Percentiles rank a stretch among this genome's conserved stretches.
These are phyloP conservation scores for Mesaphorura yosii DNA, from an alignment of 1,140 invertebrate genomes.

Conservation along the genomic window DNA sequence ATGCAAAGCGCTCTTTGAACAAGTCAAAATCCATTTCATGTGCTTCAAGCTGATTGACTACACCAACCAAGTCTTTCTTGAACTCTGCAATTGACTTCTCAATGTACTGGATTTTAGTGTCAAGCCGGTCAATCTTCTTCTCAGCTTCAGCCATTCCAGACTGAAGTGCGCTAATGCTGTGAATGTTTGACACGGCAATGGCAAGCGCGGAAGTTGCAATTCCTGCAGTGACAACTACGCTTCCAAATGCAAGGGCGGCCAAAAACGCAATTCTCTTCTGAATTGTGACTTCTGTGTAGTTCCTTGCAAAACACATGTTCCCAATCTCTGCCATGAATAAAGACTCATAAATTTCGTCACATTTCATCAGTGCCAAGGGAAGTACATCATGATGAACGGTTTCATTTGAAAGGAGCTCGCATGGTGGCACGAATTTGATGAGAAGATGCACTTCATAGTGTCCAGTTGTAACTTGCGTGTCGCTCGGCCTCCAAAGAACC, in stretches of 20 bases:
- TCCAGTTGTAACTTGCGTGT: slow-evolving; percentile 10
- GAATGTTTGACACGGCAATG: background rate
- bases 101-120: background rate
- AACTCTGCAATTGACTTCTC: background rate
- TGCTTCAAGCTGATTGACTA: background rate
- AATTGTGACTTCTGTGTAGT: too few relatives aligned
- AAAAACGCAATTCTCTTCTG: background rate
- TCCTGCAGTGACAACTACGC: background rate
- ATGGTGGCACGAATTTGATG: slow-evolving; percentile 9
- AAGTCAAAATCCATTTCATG: background rate
- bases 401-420: background rate
- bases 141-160: background rate
- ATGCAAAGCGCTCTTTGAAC: background rate
- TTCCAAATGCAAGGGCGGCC: background rate
- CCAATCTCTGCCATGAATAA: slow-evolving; percentile 9
- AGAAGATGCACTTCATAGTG: slow-evolving; percentile 4
- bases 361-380: background rate
- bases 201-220: background rate
- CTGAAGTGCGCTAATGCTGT: background rate
- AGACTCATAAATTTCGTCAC: slow-evolving; percentile 12
- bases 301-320: slow-evolving; percentile 10
- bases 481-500: slow-evolving; percentile 9
- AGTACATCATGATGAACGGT: slow-evolving; percentile 1
- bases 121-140: background rate
- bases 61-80: background rate